Conservation (phyloP, 2,113 vertebrate genomes). For the Climacteris rufus region DNA sequence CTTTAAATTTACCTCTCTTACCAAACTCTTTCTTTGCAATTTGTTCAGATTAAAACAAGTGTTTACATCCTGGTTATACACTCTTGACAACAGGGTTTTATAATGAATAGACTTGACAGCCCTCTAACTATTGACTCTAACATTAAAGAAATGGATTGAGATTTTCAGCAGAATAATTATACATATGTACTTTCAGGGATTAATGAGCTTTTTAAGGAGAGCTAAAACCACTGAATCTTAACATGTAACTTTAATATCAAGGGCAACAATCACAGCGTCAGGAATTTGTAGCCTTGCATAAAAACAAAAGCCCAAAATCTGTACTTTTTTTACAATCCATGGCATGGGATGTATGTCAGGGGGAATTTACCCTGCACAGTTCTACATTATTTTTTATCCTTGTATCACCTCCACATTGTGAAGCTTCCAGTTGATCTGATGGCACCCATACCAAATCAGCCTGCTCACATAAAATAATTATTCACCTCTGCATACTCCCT, state of each 20-base stretch:
- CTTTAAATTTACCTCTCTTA: not conserved
- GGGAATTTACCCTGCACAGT: not conserved
- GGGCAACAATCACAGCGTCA: not conserved
- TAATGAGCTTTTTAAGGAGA: conserved; percentile 20
- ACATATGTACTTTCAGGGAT: not conserved
- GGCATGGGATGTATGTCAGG: not conserved
- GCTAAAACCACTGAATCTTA: not conserved
- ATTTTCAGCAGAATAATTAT: conserved; percentile 43
- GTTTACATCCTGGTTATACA: not conserved
- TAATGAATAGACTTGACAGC: not conserved
- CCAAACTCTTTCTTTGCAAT: not conserved
- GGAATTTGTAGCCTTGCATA: conserved; percentile 12
- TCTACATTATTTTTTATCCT: not conserved
- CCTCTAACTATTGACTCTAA: conserved; percentile 10
- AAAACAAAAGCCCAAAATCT: conserved; percentile 13
- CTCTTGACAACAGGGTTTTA: not conserved
- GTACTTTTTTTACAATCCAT: not conserved
- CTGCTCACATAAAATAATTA: not conserved
- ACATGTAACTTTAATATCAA: not conserved
- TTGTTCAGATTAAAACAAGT: not conserved
- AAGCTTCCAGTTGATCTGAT: not conserved
- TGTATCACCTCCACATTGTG: not conserved
- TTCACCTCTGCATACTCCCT: not conserved
- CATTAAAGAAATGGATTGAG: not conserved
- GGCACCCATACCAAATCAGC: not conserved